Conservation (phyloP, 2,113 vertebrate species). For the Orthonyx spaldingii region DNA sequence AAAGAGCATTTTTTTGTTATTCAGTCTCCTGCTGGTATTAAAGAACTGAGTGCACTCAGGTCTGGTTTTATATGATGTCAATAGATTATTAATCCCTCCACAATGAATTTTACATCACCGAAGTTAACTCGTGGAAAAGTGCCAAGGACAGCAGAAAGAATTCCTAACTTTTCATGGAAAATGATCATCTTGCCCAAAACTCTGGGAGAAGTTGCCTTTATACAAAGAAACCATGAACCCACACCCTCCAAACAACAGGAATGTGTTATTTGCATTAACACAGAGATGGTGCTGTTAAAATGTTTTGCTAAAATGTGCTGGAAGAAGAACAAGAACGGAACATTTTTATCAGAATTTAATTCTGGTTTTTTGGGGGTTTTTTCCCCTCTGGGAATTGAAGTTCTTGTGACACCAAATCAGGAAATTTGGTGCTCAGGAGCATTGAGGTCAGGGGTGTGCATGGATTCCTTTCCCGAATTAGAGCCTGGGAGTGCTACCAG, state of each 20-base stretch:
- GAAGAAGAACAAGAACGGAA: not conserved
- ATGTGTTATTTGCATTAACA: not conserved
- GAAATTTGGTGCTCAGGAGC: not conserved
- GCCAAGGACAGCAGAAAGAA: not conserved
- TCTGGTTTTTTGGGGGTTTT: not conserved
- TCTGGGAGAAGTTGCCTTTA: not conserved
- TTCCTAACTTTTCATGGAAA: not conserved
- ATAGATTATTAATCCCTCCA: not conserved
- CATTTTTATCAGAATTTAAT: not conserved
- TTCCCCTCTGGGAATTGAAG: accelerated
- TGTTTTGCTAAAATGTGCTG: not conserved
- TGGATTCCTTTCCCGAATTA: constrained; percentile 5
- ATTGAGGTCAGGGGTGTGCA: not conserved
- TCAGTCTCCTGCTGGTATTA: not conserved
- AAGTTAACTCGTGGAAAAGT: not conserved
- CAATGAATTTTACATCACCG: accelerated
- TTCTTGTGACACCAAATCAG: not conserved
- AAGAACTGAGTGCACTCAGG: not conserved
- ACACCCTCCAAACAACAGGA: not conserved
- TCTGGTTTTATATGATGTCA: not conserved
- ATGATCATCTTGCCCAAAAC: not conserved
- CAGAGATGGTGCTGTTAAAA: not conserved
- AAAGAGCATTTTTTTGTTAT: not conserved
- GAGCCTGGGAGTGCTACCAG: not conserved
- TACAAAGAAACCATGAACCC: accelerated